Evolutionary conservation across 1,140 invertebrate genomes (phyloP).

Genomic region (Portunus trituberculatus): DNA sequence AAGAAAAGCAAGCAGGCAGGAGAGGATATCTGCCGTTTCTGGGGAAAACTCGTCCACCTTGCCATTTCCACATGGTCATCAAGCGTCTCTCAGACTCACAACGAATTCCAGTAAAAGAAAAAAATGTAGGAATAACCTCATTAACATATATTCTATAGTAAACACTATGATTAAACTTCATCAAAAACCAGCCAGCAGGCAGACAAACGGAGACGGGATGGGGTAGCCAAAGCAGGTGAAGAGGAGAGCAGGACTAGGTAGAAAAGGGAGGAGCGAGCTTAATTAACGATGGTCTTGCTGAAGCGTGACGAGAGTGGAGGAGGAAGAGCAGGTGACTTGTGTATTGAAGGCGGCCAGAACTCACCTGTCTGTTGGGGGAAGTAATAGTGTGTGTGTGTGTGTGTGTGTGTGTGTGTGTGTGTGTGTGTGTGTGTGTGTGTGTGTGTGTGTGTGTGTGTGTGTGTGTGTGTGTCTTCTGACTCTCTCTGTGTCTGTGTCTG

Average conservation of each 20-base stretch:
- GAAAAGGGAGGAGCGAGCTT: not conserved
- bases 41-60: too few species aligned
- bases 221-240: not conserved
- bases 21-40: too few species aligned
- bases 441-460: not conserved
- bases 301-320: not conserved
- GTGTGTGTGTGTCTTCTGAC: not conserved
- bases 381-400: conserved; percentile 34
- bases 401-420: conserved; percentile 43
- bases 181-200: too few species aligned
- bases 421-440: conserved; percentile 51
- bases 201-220: too few species aligned
- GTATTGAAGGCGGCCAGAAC: not conserved
- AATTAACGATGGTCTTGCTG: not conserved
- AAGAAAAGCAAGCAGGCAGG: too few species aligned
- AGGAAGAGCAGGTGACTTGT: not conserved
- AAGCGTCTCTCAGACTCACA: too few species aligned
- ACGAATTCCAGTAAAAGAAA: too few species aligned
- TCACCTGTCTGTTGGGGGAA: not conserved
- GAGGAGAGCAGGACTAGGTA: not conserved
- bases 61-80: too few species aligned
- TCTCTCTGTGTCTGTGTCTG: not conserved
- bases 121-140: too few species aligned
- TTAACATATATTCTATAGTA: too few species aligned
- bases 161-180: too few species aligned